phyloP scores from a whole-genome alignment of 2,113 vertebrate species.

The Passerina amoena region DNA sequence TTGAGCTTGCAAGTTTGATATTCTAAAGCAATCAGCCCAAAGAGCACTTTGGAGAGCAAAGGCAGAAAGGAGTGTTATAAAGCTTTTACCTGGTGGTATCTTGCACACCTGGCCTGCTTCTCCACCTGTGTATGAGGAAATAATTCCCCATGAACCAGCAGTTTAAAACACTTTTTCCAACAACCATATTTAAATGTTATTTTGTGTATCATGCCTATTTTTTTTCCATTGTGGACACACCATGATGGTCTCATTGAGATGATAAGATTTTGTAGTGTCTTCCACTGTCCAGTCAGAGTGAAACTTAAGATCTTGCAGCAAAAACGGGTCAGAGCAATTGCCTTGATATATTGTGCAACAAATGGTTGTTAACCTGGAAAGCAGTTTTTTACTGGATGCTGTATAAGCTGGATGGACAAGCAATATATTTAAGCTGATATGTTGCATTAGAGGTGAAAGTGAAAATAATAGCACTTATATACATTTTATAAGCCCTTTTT shows the following conservation, averaged over 20 bases:
- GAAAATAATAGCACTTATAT: constrained; percentile 30
- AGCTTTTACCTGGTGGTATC: not conserved
- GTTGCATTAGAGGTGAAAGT: constrained; percentile 25
- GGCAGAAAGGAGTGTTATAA: not conserved
- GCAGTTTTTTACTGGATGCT: not conserved
- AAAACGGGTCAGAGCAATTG: constrained; percentile 44
- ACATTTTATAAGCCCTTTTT: constrained; percentile 42
- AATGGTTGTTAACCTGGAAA: not conserved
- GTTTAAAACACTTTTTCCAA: not conserved
- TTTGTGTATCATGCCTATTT: not conserved
- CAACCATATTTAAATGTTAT: not conserved
- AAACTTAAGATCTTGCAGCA: constrained; percentile 5
- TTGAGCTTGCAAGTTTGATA: not conserved
- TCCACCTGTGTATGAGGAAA: not conserved
- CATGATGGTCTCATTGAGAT: not conserved
- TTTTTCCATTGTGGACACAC: not conserved
- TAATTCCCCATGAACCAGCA: not conserved
- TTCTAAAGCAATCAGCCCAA: not conserved
- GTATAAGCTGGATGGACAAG: constrained; percentile 18
- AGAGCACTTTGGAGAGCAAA: not conserved
- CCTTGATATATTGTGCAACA: not conserved
- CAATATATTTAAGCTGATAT: constrained; percentile 39
- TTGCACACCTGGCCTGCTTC: not conserved
- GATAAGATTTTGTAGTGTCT: constrained; percentile 3
- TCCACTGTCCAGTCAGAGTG: not conserved